A percentile compares a stretch with the other conserved stretches of the same genome.
Conservation (phyloP, 2,888 invertebrate genomes). For the Caenorhabditis zanzibari region DNA sequence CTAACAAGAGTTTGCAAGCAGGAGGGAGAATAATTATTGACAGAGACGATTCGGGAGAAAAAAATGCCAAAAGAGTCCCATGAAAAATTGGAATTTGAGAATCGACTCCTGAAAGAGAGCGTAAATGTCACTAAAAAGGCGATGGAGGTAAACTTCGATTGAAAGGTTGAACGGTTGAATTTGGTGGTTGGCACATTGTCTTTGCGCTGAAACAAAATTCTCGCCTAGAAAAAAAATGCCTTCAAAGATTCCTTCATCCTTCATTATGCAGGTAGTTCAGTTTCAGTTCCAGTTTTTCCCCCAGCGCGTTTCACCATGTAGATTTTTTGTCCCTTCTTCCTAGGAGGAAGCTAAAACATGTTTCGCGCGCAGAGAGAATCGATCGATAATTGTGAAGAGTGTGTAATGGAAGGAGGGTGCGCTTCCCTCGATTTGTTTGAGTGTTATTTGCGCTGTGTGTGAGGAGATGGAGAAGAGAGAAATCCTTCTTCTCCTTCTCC, state of each 20-base stretch:
- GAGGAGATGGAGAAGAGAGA: conserved; percentile 30
- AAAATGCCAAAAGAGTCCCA: conserved; percentile 16
- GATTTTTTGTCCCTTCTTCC: background rate
- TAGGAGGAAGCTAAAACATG: background rate
- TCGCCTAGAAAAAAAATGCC: conserved; percentile 6
- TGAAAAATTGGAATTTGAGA: conserved; percentile 13
- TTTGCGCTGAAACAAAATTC: conserved; percentile 32
- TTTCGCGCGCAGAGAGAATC: conserved; percentile 13
- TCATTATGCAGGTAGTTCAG: conserved; percentile 7
- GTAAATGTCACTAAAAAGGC: background rate
- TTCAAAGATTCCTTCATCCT: conserved; percentile 1
- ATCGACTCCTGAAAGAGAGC: conserved; percentile 25
- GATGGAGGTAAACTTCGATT: conserved; percentile 25
- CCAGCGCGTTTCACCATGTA: background rate
- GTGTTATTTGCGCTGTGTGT: conserved; percentile 47
- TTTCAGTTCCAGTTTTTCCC: conserved; percentile 21
- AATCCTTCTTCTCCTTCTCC: conserved; percentile 22
- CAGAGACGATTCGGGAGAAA: conserved; percentile 8
- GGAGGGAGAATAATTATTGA: conserved; percentile 23
- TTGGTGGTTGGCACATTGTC: conserved; percentile 49
- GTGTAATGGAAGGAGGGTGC: conserved; percentile 13
- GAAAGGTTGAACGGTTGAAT: background rate
- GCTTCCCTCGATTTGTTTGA: conserved; percentile 17
- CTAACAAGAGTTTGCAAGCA: conserved; percentile 47
- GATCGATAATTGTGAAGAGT: conserved; percentile 39